Base-by-base conservation (phyloP, 2,888 invertebrate genomes). In the Hirtodrosophila trivittata region DNA sequence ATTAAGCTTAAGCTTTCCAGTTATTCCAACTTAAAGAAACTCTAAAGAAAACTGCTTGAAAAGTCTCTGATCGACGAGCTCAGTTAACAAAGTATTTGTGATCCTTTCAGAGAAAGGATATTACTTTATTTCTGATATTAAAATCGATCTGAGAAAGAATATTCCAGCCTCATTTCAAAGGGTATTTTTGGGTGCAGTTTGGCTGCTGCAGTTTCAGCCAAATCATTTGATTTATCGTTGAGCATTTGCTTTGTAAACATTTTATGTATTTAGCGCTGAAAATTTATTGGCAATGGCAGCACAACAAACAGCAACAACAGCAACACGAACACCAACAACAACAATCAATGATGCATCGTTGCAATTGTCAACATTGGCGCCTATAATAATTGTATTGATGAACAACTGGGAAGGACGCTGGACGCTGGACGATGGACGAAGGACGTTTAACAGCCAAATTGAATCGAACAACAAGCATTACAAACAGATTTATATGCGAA, bases 351-450 rank as follows among this genome's bases (percentile, higher is more conserved):
- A 68, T 28, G 9, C 28, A 28, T 28, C 59, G 42, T 57, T 56
- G 56, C 67, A 66, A 57, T 74, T 71, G 69, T 62, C 82, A 63
- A 65, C 39, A 55, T 62, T 21, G 14, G 39, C 47, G 74, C 71
- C 76, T 45, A 47, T 26, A 26, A 70, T 67, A 81, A 80, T 75
- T 77, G 75, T 60, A 58, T 68, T 71, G 67, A 82, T 84, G 52
- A 50, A 50, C 73, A 73, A 59, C 54, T 52, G 39, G n/a, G 28
- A 7, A 39, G 16, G 16, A 18, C 4, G 18, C 18, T n/a, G 38
- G 37, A 12, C 12, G 16, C 13, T 12, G 25, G 25, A 25, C 3
- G 25, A 21, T 21, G 18, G 18, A 5, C 3, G 5, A 21, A 5
- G 18, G 18, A 21, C 5, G 18, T 21, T 21, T 42, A 49, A 58